A percentile compares a stretch with the other conserved stretches of the same genome.
phyloP scores from a whole-genome alignment of 2,888 invertebrate species.

The Hydriomena furcata region DNA sequence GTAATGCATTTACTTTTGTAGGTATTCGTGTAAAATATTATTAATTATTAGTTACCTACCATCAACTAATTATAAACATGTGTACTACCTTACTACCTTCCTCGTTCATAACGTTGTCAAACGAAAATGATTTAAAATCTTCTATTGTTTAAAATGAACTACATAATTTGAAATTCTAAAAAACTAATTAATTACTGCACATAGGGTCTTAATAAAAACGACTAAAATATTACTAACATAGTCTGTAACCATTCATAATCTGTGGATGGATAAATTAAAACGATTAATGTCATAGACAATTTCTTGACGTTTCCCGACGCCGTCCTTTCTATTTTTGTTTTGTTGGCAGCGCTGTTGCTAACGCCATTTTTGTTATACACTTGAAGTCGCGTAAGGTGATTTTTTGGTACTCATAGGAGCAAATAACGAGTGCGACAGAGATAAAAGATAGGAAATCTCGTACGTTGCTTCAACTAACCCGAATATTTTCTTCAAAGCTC shows the following conservation, averaged over 20 bases:
- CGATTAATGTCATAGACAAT: constrained; percentile 61
- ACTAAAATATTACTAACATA: too few relatives aligned
- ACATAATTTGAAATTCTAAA: too few relatives aligned
- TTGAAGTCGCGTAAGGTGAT: constrained; percentile 77
- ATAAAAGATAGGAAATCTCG: constrained; percentile 46
- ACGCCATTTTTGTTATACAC: constrained; percentile 83
- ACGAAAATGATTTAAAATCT: too few relatives aligned
- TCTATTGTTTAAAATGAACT: too few relatives aligned
- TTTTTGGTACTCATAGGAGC: constrained; percentile 69
- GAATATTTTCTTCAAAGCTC: constrained; percentile 82
- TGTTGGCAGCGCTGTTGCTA: constrained; percentile 78
- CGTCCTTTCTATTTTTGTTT: constrained; percentile 67
- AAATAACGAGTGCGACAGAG: constrained; percentile 67
- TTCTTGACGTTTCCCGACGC: constrained; percentile 79
- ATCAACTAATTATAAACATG: too few relatives aligned
- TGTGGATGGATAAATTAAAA: constrained; percentile 50
- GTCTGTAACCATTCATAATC: constrained; percentile 11
- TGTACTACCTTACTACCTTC: too few relatives aligned
- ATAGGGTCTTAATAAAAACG: too few relatives aligned
- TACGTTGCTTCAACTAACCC: constrained; percentile 72
- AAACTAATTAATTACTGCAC: too few relatives aligned
- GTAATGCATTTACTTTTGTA: too few relatives aligned
- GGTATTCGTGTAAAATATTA: too few relatives aligned
- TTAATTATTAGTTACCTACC: too few relatives aligned
- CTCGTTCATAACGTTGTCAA: too few relatives aligned